Evolutionary conservation across 2,113 vertebrate genomes (phyloP), one percentile per base, ranked within the genome.

Genomic region (Cinclus cinclus): DNA sequence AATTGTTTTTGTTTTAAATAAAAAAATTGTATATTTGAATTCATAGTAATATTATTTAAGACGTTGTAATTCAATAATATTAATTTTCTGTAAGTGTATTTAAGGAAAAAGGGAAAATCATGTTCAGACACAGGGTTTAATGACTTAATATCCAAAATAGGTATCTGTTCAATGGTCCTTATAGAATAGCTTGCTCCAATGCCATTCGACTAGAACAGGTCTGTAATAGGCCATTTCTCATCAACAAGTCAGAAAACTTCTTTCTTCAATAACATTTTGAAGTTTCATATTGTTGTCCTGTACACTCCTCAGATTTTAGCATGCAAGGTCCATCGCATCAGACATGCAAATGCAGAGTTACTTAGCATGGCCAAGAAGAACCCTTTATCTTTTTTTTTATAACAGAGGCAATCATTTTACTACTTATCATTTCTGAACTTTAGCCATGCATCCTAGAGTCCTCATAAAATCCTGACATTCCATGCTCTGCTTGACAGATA

Each of bases 1-100:
- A 35, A 16, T 56, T 85, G 96, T 15, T 33, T 22, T 89, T 79
- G 73, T 90, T 95, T 96, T 91, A 90, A 92, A 90, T 94, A 85
- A 95, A 84, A 49, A 16, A 93, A 84, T 76, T 84, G 5, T 73
- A 8, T 39, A 30, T 94, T 92, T 95, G 39, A 95, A 91, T 95
- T 95, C 41, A 88, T 25, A 88, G 22, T 62, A 88, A 95, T 50
- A 87, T 37, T 47, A 94, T 87, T 84, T 82, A 89, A 92, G 77
- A 37, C 44, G 82, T 4, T 77, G 18, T 65, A 89, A 95, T 83
- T 92, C 79, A 97, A 80, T 87, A 93, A 92, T 71, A 22, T 73
- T 94, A 94, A 69, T 90, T 91, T 91, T 93, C 33, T 77, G 13
- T 68, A 31, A 96, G 71, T 39, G 23, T 19, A 22, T 92, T 95